These are phyloP conservation scores for Promerops cafer DNA, from an alignment of 2,113 vertebrate genomes.

Conservation along the genomic window DNA sequence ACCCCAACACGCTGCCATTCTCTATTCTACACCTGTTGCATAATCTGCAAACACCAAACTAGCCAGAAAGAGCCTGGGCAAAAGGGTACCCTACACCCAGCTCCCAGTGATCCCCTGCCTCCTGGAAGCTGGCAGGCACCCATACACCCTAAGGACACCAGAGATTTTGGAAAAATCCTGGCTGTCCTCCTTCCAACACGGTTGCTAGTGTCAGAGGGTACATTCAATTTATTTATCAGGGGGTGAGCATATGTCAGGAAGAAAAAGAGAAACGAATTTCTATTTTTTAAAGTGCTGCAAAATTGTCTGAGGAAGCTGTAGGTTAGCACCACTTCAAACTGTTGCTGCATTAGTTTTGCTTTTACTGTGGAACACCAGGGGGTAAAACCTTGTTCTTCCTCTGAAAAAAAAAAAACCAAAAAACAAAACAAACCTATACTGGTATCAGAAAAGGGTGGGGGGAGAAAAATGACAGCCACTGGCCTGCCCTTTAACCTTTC, in stretches of 20 bases:
- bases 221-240: neutral
- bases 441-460: conserved; percentile 58
- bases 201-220: neutral
- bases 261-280: neutral
- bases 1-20: neutral
- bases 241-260: neutral
- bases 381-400: conserved; percentile 17
- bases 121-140: neutral
- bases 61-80: neutral
- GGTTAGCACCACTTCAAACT: neutral
- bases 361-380: conserved; percentile 14
- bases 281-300: neutral
- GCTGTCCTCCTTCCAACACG: neutral
- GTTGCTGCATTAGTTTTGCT: conserved; percentile 21
- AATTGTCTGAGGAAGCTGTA: neutral
- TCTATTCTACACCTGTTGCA: neutral
- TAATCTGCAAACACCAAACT: neutral
- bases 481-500: conserved; percentile 76
- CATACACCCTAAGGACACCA: neutral
- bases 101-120: neutral
- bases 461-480: conserved; percentile 57
- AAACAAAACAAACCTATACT: conserved; percentile 27
- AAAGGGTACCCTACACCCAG: neutral
- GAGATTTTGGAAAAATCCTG: neutral
- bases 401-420: neutral